Evolutionary conservation across 2,113 vertebrate genomes (phyloP), one percentile per base, ranked within the genome.

Genomic region (Pimephales promelas): DNA sequence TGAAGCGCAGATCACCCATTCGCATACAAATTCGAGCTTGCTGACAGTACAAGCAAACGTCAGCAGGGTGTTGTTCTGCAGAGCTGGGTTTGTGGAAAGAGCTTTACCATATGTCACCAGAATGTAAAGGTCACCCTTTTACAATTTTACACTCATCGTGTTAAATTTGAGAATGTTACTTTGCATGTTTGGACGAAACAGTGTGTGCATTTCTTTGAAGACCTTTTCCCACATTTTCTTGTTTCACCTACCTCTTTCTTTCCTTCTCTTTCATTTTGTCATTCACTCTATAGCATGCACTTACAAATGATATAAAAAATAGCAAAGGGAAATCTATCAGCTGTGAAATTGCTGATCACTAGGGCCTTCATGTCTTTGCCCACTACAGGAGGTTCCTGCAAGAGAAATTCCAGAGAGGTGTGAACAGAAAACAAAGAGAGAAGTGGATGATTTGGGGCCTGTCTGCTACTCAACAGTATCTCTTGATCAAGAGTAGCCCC

Each of bases 321-420:
- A 87, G 87, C 89, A 93, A 85, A 92, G 88, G 89, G 81, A 91
- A 94, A 77, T 90, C 92, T 93, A 66, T 90, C 92, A 90, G 26
- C 92, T 96, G 92, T 94, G 93, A 96, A 95, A 96, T 96, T 94
- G 93, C 91, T 91, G 91, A 91, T 95, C 91, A 95, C 92, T 91
- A 90, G 86, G 85, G 88, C 88, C 86, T 91, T 93, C 93, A 91
- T 90, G 89, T 89, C 89, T 90, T 89, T 88, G 84, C 93, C 94
- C 91, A 87, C 81, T 79, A 86, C 86, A 82, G 78, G 77, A 86
- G 88, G 83, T 84, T 73, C 66, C 34, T 47, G 45, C 76, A 86
- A 73, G 36, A 61, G 10, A 76, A 86, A 85, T 84, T 75, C 71
- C 40, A 52, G 40, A 77, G 87, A 74, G 45, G 80, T 49, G 72